phyloP scores from a whole-genome alignment of 2,797 vertebrate species.

The Rhincodon typus region DNA sequence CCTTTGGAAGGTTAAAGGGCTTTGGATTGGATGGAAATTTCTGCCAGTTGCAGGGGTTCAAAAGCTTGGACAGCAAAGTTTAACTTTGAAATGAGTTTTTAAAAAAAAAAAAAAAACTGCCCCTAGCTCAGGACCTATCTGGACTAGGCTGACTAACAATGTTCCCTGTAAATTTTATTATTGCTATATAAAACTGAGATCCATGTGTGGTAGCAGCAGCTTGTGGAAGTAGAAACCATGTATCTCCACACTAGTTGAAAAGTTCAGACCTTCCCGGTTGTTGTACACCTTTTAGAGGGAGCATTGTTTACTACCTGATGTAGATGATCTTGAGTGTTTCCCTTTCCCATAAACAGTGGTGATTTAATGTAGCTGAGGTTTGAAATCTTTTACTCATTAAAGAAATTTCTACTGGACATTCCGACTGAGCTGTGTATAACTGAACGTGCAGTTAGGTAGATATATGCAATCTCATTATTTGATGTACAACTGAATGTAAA shows the following conservation, averaged over 20 bases:
- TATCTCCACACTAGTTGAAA: too few relatives aligned
- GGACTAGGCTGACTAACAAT: neutral
- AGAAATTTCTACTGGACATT: neutral
- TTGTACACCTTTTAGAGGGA: too few relatives aligned
- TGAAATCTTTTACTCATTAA: neutral
- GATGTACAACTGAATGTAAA: neutral
- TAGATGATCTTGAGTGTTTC: neutral
- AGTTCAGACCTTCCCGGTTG: too few relatives aligned
- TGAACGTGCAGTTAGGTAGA: neutral
- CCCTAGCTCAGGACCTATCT: neutral
- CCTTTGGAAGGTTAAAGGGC: neutral
- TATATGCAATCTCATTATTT: neutral
- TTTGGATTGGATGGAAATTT: neutral
- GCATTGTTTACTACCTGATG: neutral
- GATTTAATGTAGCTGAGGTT: neutral
- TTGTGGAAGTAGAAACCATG: too few relatives aligned
- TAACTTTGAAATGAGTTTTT: neutral
- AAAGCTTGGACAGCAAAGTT: neutral
- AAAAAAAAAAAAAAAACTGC: neutral
- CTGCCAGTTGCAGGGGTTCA: neutral
- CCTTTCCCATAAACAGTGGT: neutral
- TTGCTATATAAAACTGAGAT: too few relatives aligned
- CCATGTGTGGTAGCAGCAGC: too few relatives aligned
- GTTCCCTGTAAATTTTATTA: too few relatives aligned
- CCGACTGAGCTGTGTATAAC: neutral